Base-by-base conservation (phyloP, 2,888 invertebrate species). In the Gari tellinella region DNA sequence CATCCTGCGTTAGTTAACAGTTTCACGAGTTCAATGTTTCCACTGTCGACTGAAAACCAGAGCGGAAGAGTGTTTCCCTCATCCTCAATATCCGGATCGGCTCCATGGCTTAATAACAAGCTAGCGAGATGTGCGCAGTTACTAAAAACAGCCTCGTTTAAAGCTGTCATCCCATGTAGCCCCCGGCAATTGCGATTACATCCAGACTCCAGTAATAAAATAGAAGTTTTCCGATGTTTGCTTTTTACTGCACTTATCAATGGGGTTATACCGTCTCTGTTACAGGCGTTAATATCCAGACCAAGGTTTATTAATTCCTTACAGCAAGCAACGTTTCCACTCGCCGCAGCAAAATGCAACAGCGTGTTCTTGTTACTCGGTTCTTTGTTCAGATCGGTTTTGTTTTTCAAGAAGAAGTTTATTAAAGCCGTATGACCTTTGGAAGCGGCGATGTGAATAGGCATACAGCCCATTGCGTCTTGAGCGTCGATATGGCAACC, bases 1-100 rank as follows among this genome's bases (percentile, higher is more conserved):
- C 98, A 70, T 97, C 97, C 93, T 96, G 97, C 87, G 96, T 97
- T 94, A 94, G 87, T 69, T 45, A 89, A 62, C 7, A 87, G 64
- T 45, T 82, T 82, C 17, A 88, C 81, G 10, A 84, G 83, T 31
- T 83, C 77, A 10, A 76, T 64, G 69, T 89, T 86, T 26, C 84
- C 79, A 38, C 83, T 81, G 75, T 90, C 90, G 2, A 90, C 87
- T 23, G 91, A 90, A 68, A 90, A 86, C 87, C 91, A 91, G 7
- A 92, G 82, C 0, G 92, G 90, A 19, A 89, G 85, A 1, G 89
- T 89, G 15, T 88, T 85, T 21, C 87, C 89, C 26, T 86, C 87
- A 49, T 90, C 89, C 49, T 85, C 83, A 4, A 88, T 76, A 72
- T 90, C 83, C 17, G 89, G 86, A 64, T 91, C 82, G 0, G 90